These are phyloP conservation scores for Drosophila anomalipes DNA, from an alignment of 2,888 invertebrate species.

Conservation along the genomic window DNA sequence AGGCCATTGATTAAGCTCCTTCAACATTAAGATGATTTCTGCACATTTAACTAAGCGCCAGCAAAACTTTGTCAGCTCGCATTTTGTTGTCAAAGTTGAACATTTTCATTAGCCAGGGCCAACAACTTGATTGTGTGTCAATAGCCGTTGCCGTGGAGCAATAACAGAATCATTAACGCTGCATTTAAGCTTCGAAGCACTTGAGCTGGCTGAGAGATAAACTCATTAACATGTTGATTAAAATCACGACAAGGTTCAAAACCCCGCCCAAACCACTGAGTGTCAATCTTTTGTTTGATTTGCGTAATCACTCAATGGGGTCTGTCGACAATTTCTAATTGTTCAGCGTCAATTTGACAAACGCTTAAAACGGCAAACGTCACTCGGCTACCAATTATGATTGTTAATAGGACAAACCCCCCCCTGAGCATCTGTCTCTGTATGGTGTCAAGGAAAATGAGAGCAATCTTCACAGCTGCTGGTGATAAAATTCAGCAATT, in stretches of 20 bases:
- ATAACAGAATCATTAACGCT: slow-evolving; percentile 50
- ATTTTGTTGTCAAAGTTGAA: slow-evolving; percentile 7
- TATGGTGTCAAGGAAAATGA: slow-evolving; percentile 48
- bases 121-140: slow-evolving; percentile 31
- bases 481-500: slow-evolving; percentile 60
- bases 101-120: slow-evolving; percentile 34
- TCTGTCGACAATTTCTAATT: slow-evolving; percentile 61
- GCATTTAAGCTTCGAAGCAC: slow-evolving; percentile 45
- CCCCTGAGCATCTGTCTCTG: background rate
- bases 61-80: background rate
- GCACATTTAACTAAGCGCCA: background rate
- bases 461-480: slow-evolving; percentile 49
- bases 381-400: slow-evolving; percentile 65
- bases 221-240: slow-evolving; percentile 73
- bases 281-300: slow-evolving; percentile 70
- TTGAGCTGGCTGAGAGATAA: slow-evolving; percentile 54
- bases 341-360: slow-evolving; percentile 71
- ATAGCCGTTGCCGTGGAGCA: slow-evolving; percentile 41
- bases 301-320: slow-evolving; percentile 68
- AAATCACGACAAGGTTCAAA: slow-evolving; percentile 57
- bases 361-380: slow-evolving; percentile 58
- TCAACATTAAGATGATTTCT: background rate
- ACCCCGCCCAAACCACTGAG: slow-evolving; percentile 2
- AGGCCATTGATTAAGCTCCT: background rate
- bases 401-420: slow-evolving; percentile 45